These are phyloP conservation scores for Corynorhinus townsendii DNA, from an alignment of 2,113 vertebrate genomes.

Conservation along the genomic window DNA sequence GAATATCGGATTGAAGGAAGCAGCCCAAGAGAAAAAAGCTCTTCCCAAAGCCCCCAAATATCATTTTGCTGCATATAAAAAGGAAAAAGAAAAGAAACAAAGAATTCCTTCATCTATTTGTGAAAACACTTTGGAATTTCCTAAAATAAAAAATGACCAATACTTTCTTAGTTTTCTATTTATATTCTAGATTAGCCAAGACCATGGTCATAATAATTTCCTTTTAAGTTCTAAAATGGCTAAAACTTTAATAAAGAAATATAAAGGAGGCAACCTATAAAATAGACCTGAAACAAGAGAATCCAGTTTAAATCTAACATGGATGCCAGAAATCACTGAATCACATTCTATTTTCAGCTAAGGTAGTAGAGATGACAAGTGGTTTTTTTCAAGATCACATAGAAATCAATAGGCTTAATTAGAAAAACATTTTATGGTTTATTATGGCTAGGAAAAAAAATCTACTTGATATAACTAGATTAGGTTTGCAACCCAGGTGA, in stretches of 20 bases:
- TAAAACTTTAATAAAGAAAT: neutral
- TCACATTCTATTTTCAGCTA: neutral
- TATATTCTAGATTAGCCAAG: neutral
- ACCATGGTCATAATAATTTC: neutral
- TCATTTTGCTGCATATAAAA: constrained; percentile 49
- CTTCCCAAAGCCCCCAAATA: neutral
- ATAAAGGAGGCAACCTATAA: neutral
- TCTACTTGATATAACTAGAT: neutral
- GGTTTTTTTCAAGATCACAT: neutral
- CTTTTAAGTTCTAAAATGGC: constrained; percentile 20
- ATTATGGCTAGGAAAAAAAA: neutral
- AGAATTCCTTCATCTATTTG: neutral
- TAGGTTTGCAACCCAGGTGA: neutral
- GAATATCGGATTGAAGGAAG: constrained; percentile 78
- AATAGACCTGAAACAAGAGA: neutral
- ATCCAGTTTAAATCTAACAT: neutral
- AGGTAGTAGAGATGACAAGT: neutral
- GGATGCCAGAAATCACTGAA: neutral
- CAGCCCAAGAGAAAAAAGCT: constrained; percentile 50
- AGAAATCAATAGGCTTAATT: neutral
- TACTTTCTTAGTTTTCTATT: neutral
- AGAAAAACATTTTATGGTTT: neutral
- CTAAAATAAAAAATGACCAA: neutral
- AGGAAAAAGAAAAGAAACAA: neutral
- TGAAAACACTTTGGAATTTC: neutral